These are phyloP conservation scores for Malacosoma neustria DNA, from an alignment of 2,888 invertebrate species.

Conservation along the genomic window DNA sequence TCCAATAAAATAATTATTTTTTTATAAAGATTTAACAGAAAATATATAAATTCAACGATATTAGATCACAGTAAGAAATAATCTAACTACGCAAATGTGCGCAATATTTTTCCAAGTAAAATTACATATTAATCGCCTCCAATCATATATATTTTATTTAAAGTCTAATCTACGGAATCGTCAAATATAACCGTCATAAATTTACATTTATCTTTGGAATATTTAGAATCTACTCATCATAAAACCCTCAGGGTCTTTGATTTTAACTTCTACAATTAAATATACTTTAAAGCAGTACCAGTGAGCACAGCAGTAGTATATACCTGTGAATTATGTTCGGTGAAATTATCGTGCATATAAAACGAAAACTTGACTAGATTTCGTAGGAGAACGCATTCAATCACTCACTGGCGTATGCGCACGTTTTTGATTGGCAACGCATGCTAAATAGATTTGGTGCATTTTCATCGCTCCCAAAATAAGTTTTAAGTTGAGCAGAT, in stretches of 20 bases:
- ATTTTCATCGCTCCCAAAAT: constrained; percentile 47
- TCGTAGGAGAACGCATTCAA: constrained; percentile 10
- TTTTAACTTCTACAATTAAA: background rate
- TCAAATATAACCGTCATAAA: too few relatives aligned
- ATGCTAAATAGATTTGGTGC: background rate
- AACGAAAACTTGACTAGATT: constrained; percentile 39
- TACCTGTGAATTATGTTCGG: constrained; percentile 14
- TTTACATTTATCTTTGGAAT: too few relatives aligned
- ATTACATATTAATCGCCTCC: constrained; percentile 17
- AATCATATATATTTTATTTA: constrained; percentile 3
- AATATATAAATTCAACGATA: background rate
- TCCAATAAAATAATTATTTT: background rate
- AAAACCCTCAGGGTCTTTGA: constrained; percentile 15
- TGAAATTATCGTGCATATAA: constrained; percentile 16
- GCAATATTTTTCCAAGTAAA: constrained; percentile 51
- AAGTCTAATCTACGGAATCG: background rate
- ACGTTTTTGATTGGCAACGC: background rate
- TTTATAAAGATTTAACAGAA: background rate
- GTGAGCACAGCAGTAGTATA: too few relatives aligned
- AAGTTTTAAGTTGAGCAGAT: constrained; percentile 71
- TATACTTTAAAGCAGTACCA: constrained; percentile 1
- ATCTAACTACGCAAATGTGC: constrained; percentile 71
- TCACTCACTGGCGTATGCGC: background rate
- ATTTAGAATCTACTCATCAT: constrained; percentile 17
- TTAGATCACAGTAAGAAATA: constrained; percentile 64